Evolutionary conservation across 1,140 invertebrate species (phyloP), one percentile per base, ranked within the genome.

Genomic region (Drosophila eugracilis): DNA sequence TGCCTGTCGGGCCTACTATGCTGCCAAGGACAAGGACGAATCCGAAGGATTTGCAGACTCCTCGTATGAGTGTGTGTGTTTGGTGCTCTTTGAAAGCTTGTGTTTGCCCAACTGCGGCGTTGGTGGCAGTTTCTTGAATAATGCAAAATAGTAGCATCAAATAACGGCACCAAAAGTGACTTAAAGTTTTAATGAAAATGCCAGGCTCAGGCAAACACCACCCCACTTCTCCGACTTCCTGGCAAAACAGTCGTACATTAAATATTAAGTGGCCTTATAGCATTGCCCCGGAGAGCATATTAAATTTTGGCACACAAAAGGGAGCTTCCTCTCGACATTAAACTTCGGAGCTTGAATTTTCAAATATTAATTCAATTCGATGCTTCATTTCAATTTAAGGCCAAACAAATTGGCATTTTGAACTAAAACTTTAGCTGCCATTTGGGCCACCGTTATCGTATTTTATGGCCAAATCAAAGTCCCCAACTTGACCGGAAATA

Each of bases 121-220:
- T 22, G 34, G 59, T 21, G 75, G 62, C 59, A 66, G 73, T 86
- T 81, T 57, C 62, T 73, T 86, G 55, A 86, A 86, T 86, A 88
- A 88, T 88, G 83, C 81, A 86, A 81, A 86, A 66, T 88, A 88
- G 60, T 41, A 44, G 83, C 83, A 74, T 80, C 62, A 76, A 86
- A 86, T 77, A 72, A 70, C 81, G 63, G 77, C 77, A 71, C 60
- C 83, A 57, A 80, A 85, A 76, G 83, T 86, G 81, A 86, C 81
- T 86, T 86, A 77, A 86, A 88, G 83, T 81, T 86, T 88, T 86
- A 86, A 86, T 88, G 83, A 86, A 88, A 88, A 75, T 80, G 63
- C 77, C 63, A 48, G 37, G 49, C 50, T 53, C 50, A 21, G 28
- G 49, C 81, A 62, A 59, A 67, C 36, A 79, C 36, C 28, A 17